Percentiles rank a stretch among this genome's conserved stretches.
These are phyloP conservation scores for Acanthoscelides obtectus DNA, from an alignment of 2,888 invertebrate species.

Conservation along the genomic window DNA sequence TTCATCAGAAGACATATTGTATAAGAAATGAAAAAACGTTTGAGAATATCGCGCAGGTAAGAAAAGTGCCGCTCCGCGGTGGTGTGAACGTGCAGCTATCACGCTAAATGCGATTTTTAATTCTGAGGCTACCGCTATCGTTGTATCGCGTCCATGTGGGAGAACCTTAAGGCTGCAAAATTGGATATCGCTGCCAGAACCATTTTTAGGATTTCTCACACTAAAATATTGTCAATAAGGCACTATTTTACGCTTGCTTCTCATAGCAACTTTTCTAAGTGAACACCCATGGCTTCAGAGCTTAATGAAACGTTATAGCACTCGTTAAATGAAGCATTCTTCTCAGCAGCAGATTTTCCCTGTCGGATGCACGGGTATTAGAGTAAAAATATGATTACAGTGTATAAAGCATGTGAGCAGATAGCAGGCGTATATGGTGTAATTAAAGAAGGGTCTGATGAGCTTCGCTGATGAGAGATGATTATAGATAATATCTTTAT, in stretches of 20 bases:
- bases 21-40: too few species aligned
- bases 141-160: too few species aligned
- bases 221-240: too few species aligned
- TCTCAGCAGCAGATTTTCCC: neutral
- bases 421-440: neutral
- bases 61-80: too few species aligned
- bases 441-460: neutral
- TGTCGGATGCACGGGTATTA: neutral
- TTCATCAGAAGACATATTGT: too few species aligned
- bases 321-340: neutral
- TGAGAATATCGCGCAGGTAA: too few species aligned
- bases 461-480: neutral
- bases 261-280: neutral
- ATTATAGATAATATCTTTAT: neutral
- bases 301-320: neutral
- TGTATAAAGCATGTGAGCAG: neutral
- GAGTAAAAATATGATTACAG: neutral
- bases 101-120: too few species aligned
- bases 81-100: too few species aligned
- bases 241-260: neutral
- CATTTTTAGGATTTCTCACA: too few species aligned
- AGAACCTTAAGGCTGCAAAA: too few species aligned
- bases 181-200: too few species aligned
- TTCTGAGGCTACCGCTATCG: too few species aligned
- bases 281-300: neutral